Percentiles rank a stretch among this genome's conserved stretches.
Evolutionary conservation across 2,888 invertebrate species (phyloP).

Genomic region (Lapara coniferarum): DNA sequence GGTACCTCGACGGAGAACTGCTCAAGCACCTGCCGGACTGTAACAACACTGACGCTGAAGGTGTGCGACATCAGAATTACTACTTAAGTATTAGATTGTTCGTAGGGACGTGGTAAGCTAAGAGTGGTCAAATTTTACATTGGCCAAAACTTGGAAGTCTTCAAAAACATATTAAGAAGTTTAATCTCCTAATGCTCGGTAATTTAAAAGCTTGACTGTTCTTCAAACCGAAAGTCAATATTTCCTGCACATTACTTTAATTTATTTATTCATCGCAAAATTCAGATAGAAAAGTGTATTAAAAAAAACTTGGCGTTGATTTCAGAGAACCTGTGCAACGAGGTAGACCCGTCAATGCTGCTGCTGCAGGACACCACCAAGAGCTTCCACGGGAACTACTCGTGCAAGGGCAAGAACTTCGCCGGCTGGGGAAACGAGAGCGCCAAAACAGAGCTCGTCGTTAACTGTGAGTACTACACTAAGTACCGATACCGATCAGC

Average conservation of each 20-base stretch:
- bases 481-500: no score
- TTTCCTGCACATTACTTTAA: no score
- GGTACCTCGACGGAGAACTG: slow-evolving; percentile 93
- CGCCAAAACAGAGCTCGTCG: slow-evolving; percentile 89
- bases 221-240: no score
- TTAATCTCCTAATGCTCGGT: no score
- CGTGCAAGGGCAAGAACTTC: slow-evolving; percentile 94
- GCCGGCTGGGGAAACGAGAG: slow-evolving; percentile 95
- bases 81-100: no score
- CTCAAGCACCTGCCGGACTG: slow-evolving; percentile 94
- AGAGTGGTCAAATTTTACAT: no score
- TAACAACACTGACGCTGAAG: slow-evolving; percentile 79
- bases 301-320: slow-evolving; percentile 28
- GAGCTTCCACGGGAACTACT: slow-evolving; percentile 96
- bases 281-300: neutral
- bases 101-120: no score
- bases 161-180: no score
- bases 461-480: slow-evolving; percentile 86
- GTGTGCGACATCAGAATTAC: slow-evolving; percentile 34
- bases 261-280: no score
- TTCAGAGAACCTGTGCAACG: slow-evolving; percentile 87
- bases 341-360: slow-evolving; percentile 93
- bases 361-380: slow-evolving; percentile 93
- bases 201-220: no score
- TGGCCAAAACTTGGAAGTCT: no score